Evolutionary conservation across 2,888 invertebrate genomes (phyloP).

Genomic region (Agriotes lineatus): DNA sequence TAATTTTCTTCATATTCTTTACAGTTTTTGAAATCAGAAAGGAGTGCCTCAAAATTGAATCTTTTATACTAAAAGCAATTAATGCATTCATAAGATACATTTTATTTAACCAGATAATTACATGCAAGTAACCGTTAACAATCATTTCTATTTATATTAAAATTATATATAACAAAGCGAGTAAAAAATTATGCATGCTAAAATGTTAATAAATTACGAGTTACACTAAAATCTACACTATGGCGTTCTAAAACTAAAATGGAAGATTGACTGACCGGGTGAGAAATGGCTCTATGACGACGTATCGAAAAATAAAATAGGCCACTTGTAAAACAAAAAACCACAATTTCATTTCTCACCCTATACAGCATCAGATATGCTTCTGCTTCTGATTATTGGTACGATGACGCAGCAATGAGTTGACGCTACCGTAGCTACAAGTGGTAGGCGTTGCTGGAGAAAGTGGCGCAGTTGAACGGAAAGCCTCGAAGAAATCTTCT

Average conservation of each 20-base stretch:
- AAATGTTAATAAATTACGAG: constrained; percentile 12
- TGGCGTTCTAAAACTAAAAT: constrained; percentile 9
- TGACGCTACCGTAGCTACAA: constrained; percentile 61
- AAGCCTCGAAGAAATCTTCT: not conserved
- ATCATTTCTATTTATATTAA: constrained; percentile 4
- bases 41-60: too few species aligned
- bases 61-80: too few species aligned
- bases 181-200: constrained; percentile 1
- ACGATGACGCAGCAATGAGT: constrained; percentile 54
- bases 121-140: constrained; percentile 9
- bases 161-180: constrained; percentile 4
- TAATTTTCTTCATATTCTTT: too few species aligned
- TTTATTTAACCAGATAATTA: constrained; percentile 14
- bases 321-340: not conserved
- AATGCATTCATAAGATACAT: not conserved
- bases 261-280: not conserved
- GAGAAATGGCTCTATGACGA: constrained; percentile 7
- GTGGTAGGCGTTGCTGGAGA: constrained; percentile 40
- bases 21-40: too few species aligned
- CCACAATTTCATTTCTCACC: constrained; percentile 55
- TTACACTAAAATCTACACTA: constrained; percentile 7
- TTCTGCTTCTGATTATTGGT: constrained; percentile 59
- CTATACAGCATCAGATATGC: constrained; percentile 64
- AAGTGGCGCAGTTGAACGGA: not conserved
- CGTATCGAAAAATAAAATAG: not conserved